Base-by-base conservation (phyloP, 2,888 invertebrate species). In the Drosophila demipolita region DNA sequence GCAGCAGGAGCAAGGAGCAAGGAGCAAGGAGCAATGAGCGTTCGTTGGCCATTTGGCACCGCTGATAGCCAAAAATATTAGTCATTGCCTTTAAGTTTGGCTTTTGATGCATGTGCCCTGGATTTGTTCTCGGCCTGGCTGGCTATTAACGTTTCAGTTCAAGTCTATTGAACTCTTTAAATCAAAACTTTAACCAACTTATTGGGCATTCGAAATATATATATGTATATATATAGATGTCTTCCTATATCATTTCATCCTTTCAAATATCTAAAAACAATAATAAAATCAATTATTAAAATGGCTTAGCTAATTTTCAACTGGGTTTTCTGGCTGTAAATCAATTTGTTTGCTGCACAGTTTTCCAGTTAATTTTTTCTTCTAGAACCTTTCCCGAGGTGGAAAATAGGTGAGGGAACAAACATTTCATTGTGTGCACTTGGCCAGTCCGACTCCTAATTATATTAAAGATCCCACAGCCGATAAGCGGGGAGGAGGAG, bases 61-160 rank as follows among this genome's bases (percentile, higher is more conserved):
- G 67, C 88, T 71, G 80, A 88, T 88, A 83, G 80, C 83, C 83
- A 83, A 70, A 88, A 88, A 86, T 86, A 83, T 83, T 78, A 83
- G 89, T 78, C 88, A 86, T 86, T 83, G 89, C 89, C 89, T 83
- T 82, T 77, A 83, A 83, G 70, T 86, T 84, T 79, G 83, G 67
- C 77, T 68, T 77, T 85, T 85, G 88, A 83, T 88, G 77, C 74
- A 85, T 69, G 69, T 60, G 63, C 6, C 20, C 42, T 50, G 55
- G 55, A 73, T 58, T 53, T 72, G 36, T 59, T 40, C 57, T 36
- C 36, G 29, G 29, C 26, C 29, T 32, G 29, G 26, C 57, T 35
- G 33, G 40, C 12, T 23, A 48, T 32, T 35, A 55, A 36, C 58
- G 32, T 36, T 29, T 45, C 33, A 26, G 35, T 48, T 57, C 15